A percentile compares a stretch with the other conserved stretches of the same genome.
phyloP scores from a whole-genome alignment of 1,140 invertebrate genomes.

The Drosophila subobscura region DNA sequence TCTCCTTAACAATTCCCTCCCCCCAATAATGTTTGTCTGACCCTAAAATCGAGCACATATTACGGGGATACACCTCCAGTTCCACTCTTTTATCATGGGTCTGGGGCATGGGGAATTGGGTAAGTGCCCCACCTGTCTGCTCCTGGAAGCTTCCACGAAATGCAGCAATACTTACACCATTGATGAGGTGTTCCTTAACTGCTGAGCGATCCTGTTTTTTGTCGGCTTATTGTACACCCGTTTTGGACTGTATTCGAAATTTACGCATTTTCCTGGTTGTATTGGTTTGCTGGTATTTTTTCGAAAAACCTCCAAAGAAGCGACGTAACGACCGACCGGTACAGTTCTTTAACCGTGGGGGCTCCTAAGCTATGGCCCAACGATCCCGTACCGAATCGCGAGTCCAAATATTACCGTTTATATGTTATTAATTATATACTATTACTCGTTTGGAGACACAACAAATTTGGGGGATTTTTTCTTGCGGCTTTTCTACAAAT shows the following conservation, averaged over 20 bases:
- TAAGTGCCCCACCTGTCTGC: slow-evolving; percentile 7
- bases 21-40: too few relatives aligned
- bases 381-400: slow-evolving; percentile 25
- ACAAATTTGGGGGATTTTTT: slow-evolving; percentile 15
- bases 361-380: too few relatives aligned
- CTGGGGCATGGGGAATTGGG: too few relatives aligned
- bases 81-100: too few relatives aligned
- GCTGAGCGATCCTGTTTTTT: slow-evolving; percentile 27
- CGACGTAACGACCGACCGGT: slow-evolving; percentile 25
- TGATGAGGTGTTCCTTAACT: slow-evolving; percentile 35
- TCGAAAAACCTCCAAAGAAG: slow-evolving; percentile 55
- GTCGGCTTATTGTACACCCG: slow-evolving; percentile 50
- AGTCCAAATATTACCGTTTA: slow-evolving; percentile 48
- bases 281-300: slow-evolving; percentile 12
- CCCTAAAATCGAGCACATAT: too few relatives aligned
- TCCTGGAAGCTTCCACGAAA: slow-evolving; percentile 5
- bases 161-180: slow-evolving; percentile 62
- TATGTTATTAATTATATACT: slow-evolving; percentile 24
- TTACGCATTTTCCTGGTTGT: slow-evolving; percentile 45
- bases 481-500: slow-evolving; percentile 51
- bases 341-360: slow-evolving; percentile 30
- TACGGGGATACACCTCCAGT: too few relatives aligned
- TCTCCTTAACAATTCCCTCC: too few relatives aligned
- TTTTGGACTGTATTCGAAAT: slow-evolving; percentile 69
- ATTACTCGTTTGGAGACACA: slow-evolving; percentile 20